A percentile compares a stretch with the other conserved stretches of the same genome.
phyloP scores from a whole-genome alignment of 1,140 invertebrate genomes.

The Eueides isabella region DNA sequence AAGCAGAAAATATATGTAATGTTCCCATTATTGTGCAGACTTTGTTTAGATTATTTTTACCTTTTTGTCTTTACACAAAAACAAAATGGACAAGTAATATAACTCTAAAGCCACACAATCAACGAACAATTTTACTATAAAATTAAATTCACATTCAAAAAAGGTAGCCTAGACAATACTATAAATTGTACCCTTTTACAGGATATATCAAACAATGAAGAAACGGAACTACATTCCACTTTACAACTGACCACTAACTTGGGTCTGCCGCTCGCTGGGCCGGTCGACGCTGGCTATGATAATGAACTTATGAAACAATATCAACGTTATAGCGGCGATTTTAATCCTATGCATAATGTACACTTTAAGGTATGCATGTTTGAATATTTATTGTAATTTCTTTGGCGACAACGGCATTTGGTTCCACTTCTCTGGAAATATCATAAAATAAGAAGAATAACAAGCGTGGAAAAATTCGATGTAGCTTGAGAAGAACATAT shows the following conservation, averaged over 20 bases:
- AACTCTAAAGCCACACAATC: too few relatives aligned
- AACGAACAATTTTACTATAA: background rate
- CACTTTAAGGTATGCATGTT: conserved; percentile 60
- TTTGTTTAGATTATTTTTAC: background rate
- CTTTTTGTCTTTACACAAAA: too few relatives aligned
- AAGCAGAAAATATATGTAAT: too few relatives aligned
- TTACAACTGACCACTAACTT: conserved; percentile 67
- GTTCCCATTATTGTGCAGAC: background rate
- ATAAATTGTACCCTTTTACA: conserved; percentile 25
- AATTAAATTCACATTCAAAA: background rate
- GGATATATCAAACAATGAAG: conserved; percentile 61
- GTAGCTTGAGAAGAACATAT: too few relatives aligned
- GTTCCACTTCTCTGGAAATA: too few relatives aligned
- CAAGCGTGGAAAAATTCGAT: too few relatives aligned
- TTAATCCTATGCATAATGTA: conserved; percentile 63
- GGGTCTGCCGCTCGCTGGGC: conserved; percentile 66
- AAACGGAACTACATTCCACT: conserved; percentile 67
- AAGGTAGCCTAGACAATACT: background rate
- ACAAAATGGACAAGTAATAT: too few relatives aligned
- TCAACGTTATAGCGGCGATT: conserved; percentile 72
- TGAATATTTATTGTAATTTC: background rate
- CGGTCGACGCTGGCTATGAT: conserved; percentile 62
- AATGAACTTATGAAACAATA: conserved; percentile 73
- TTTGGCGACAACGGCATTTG: background rate
- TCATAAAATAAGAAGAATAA: too few relatives aligned